These are phyloP conservation scores for Mactromeris polynyma DNA, from an alignment of 2,888 invertebrate genomes.

Conservation along the genomic window DNA sequence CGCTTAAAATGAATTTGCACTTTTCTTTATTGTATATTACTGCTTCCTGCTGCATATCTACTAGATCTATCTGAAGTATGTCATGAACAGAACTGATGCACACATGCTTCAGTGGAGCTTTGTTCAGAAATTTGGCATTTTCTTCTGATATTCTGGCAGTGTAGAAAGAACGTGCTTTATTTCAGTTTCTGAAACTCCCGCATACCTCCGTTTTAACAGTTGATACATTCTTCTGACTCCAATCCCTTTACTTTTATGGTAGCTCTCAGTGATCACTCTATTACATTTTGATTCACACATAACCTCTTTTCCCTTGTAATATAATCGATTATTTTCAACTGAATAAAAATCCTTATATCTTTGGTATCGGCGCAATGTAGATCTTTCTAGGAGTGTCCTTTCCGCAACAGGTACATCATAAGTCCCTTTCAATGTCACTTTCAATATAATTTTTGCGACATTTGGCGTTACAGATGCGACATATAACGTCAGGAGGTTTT, in stretches of 20 bases:
- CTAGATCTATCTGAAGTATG: slow-evolving; percentile 40
- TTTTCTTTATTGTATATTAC: slow-evolving; percentile 17
- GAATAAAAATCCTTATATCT: neutral
- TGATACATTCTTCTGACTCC: slow-evolving; percentile 19
- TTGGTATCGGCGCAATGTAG: slow-evolving; percentile 7
- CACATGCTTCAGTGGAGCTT: slow-evolving; percentile 33
- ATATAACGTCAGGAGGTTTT: too few species aligned
- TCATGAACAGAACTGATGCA: slow-evolving; percentile 21
- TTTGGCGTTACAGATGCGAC: too few species aligned
- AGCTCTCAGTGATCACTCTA: slow-evolving; percentile 4
- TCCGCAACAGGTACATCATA: neutral
- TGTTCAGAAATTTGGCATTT: neutral
- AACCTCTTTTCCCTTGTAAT: slow-evolving; percentile 2
- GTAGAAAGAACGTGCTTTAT: neutral
- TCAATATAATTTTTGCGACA: slow-evolving; percentile 5
- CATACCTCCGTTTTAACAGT: neutral
- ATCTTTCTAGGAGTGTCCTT: slow-evolving; percentile 16
- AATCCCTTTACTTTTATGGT: slow-evolving; percentile 22
- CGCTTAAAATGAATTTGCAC: slow-evolving; percentile 36
- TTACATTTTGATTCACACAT: slow-evolving; percentile 14
- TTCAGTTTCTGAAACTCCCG: slow-evolving; percentile 16
- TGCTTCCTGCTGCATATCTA: slow-evolving; percentile 20
- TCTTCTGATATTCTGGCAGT: slow-evolving; percentile 28
- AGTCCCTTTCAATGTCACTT: neutral
- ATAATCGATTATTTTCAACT: too few species aligned